These are phyloP conservation scores for Cataglyphis albicans DNA, from an alignment of 2,888 invertebrate species.

Conservation along the genomic window DNA sequence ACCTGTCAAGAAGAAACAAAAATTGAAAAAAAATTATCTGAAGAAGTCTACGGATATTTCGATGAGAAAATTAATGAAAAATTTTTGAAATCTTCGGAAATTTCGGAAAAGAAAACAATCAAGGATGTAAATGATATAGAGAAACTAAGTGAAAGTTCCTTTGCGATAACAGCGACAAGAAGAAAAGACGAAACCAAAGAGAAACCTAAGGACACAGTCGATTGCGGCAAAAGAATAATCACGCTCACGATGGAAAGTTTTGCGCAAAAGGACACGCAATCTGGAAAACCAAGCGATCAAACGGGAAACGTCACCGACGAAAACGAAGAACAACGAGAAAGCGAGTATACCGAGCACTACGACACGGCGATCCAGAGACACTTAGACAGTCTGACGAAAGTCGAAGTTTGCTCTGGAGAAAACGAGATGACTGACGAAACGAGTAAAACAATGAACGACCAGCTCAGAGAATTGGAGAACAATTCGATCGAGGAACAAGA, in stretches of 20 bases:
- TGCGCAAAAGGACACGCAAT: conserved; percentile 3
- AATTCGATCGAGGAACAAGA: background rate
- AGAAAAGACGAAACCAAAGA: conserved; percentile 3
- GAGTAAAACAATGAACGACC: background rate
- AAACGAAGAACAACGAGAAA: conserved; percentile 81
- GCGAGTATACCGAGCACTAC: conserved; percentile 85
- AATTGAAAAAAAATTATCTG: background rate
- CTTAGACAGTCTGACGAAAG: conserved; percentile 86
- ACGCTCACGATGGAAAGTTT: conserved; percentile 24
- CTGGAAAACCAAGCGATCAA: conserved; percentile 28
- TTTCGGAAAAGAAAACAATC: conserved; percentile 1
- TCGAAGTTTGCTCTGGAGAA: conserved; percentile 52
- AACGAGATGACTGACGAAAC: conserved; percentile 12
- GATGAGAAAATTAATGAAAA: background rate
- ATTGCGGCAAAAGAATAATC: background rate
- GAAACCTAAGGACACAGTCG: background rate
- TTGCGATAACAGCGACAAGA: background rate
- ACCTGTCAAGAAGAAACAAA: background rate
- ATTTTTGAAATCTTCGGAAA: background rate
- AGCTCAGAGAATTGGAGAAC: conserved; percentile 17
- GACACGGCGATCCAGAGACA: conserved; percentile 86
- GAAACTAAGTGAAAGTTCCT: conserved; percentile 1
- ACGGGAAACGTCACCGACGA: conserved; percentile 38
- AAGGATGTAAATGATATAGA: background rate
- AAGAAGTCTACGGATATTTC: background rate